phyloP scores from a whole-genome alignment of 2,113 vertebrate species.

The Pteruthius melanotis region DNA sequence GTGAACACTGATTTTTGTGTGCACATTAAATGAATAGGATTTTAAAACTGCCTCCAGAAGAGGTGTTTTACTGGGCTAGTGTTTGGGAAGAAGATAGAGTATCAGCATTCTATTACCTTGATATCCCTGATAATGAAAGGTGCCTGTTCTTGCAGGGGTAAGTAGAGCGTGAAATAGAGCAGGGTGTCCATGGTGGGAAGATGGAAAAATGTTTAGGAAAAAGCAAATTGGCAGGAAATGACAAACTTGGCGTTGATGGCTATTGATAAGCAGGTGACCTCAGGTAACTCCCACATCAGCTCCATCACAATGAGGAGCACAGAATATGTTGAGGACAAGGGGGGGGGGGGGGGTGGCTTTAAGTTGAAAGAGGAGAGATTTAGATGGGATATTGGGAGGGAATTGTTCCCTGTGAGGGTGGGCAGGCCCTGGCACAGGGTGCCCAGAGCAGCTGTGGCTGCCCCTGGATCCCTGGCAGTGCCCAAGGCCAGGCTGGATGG shows the following conservation, averaged over 20 bases:
- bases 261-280: not conserved
- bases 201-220: not conserved
- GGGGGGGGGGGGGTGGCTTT: fast-evolving
- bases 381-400: not conserved
- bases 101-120: not conserved
- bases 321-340: not conserved
- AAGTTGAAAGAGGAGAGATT: not conserved
- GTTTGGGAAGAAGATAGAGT: not conserved
- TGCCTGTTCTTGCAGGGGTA: not conserved
- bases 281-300: not conserved
- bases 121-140: not conserved
- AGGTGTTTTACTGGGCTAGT: not conserved
- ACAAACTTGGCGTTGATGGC: not conserved
- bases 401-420: not conserved
- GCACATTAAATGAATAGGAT: not conserved
- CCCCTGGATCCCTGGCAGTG: not conserved
- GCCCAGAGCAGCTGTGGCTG: not conserved
- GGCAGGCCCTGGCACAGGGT: not conserved
- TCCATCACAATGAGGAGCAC: not conserved
- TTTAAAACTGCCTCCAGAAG: not conserved
- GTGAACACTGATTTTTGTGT: not conserved
- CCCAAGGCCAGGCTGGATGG: not conserved
- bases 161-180: not conserved
- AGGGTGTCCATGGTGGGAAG: not conserved
- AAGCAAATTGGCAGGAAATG: not conserved